A percentile compares a stretch with the other conserved stretches of the same genome.
Conservation (phyloP, 2,797 vertebrate genomes). For the Mus minutoides region DNA sequence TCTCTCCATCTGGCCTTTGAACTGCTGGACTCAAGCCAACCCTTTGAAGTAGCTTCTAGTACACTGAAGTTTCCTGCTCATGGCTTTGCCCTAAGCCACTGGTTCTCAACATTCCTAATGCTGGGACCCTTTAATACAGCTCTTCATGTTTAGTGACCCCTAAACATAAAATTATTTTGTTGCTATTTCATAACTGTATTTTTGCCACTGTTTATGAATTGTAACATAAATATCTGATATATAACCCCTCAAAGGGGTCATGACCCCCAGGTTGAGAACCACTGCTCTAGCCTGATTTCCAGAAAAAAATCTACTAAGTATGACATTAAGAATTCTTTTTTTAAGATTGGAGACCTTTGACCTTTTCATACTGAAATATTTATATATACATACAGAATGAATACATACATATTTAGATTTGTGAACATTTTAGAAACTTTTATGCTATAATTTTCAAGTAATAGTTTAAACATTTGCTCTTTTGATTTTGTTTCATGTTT, state of each 20-base stretch:
- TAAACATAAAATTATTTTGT: background rate
- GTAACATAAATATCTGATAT: background rate
- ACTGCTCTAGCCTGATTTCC: background rate
- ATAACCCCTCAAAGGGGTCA: background rate
- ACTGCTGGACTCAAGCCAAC: background rate
- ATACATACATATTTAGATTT: background rate
- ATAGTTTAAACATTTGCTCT: background rate
- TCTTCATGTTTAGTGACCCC: background rate
- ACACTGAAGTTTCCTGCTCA: background rate
- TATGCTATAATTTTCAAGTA: background rate
- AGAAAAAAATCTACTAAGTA: background rate
- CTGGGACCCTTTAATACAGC: background rate
- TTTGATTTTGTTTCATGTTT: background rate
- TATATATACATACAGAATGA: background rate
- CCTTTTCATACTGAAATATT: background rate
- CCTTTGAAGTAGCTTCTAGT: background rate
- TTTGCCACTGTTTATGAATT: background rate
- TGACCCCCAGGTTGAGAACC: background rate
- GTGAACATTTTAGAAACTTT: background rate
- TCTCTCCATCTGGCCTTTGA: background rate
- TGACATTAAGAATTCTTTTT: background rate
- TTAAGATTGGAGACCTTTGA: background rate
- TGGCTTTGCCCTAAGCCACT: background rate
- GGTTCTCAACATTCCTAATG: background rate
- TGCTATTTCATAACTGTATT: background rate